phyloP scores from a whole-genome alignment of 1,140 invertebrate species.

The Drosophila paulistorum region DNA sequence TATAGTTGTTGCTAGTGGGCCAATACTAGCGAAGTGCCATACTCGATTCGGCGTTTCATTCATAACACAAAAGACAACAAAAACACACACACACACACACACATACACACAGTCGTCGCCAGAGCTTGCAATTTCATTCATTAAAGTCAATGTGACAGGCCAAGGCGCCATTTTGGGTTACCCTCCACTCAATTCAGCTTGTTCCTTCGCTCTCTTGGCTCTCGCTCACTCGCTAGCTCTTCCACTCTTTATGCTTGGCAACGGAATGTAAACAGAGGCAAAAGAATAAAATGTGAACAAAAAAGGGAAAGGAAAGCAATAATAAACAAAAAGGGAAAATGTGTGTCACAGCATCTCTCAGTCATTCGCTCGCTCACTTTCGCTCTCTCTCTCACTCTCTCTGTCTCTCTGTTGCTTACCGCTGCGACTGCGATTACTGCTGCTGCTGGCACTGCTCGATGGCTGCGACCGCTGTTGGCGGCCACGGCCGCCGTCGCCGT shows the following conservation, averaged over 20 bases:
- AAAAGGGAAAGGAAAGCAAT: not conserved
- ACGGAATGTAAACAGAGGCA: slow-evolving; percentile 18
- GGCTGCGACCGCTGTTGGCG: slow-evolving; percentile 45
- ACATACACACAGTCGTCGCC: slow-evolving; percentile 16
- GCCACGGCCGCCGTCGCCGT: slow-evolving; percentile 43
- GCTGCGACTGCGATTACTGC: slow-evolving; percentile 71
- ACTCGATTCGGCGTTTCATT: slow-evolving; percentile 62
- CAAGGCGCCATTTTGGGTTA: slow-evolving; percentile 26
- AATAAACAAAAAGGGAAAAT: slow-evolving; percentile 7
- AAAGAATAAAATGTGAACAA: not conserved
- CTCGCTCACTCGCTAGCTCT: slow-evolving; percentile 1
- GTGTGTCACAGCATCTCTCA: slow-evolving; percentile 28
- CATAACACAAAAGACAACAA: slow-evolving; percentile 41
- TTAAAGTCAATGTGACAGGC: slow-evolving; percentile 53
- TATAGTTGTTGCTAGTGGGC: not conserved
- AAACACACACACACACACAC: slow-evolving; percentile 4
- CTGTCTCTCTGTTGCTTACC: slow-evolving; percentile 35
- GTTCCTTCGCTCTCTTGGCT: slow-evolving; percentile 2
- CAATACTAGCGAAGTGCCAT: slow-evolving; percentile 15
- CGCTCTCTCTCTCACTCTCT: too few species aligned
- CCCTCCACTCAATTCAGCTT: slow-evolving; percentile 15
- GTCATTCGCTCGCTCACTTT: too few species aligned
- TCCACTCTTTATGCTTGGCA: not conserved
- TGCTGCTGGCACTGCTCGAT: slow-evolving; percentile 67
- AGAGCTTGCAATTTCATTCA: slow-evolving; percentile 65